These are phyloP conservation scores for Lagopus muta DNA, from an alignment of 2,113 vertebrate genomes.

Conservation along the genomic window DNA sequence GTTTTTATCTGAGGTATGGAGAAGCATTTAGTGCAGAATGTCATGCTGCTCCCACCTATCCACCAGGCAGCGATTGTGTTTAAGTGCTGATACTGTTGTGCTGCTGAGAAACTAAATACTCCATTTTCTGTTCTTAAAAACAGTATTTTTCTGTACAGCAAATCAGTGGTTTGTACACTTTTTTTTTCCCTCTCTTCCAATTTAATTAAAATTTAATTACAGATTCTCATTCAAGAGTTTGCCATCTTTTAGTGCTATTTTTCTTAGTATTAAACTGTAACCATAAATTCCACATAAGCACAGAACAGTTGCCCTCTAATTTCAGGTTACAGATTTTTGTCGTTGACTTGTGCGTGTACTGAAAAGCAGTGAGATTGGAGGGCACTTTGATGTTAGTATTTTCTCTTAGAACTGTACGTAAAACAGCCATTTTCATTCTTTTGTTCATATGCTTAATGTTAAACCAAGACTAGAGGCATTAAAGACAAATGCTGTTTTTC, in stretches of 20 bases:
- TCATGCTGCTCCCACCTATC: not conserved
- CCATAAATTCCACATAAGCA: conserved; percentile 30
- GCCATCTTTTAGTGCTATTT: conserved; percentile 59
- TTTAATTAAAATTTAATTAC: conserved; percentile 63
- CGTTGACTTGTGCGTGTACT: conserved; percentile 64
- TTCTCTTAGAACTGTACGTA: conserved; percentile 32
- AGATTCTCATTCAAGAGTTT: conserved; percentile 43
- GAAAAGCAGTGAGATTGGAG: conserved; percentile 44
- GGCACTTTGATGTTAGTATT: conserved; percentile 35
- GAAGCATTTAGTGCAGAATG: not conserved
- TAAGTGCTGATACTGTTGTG: not conserved
- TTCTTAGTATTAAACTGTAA: conserved; percentile 54
- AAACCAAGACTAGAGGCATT: conserved; percentile 5
- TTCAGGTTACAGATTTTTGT: conserved; percentile 75
- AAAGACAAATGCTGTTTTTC: not conserved
- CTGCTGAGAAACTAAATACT: not conserved
- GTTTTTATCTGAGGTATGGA: not conserved
- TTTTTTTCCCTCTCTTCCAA: not conserved
- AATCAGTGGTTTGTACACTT: not conserved
- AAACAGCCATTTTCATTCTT: not conserved
- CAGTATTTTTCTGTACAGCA: conserved; percentile 4
- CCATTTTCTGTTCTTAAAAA: not conserved
- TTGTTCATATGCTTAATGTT: not conserved
- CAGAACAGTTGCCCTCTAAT: conserved; percentile 77
- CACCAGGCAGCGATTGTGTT: conserved; percentile 7